Base-by-base conservation (phyloP, 2,797 vertebrate species). In the Phoeniculus purpureus region DNA sequence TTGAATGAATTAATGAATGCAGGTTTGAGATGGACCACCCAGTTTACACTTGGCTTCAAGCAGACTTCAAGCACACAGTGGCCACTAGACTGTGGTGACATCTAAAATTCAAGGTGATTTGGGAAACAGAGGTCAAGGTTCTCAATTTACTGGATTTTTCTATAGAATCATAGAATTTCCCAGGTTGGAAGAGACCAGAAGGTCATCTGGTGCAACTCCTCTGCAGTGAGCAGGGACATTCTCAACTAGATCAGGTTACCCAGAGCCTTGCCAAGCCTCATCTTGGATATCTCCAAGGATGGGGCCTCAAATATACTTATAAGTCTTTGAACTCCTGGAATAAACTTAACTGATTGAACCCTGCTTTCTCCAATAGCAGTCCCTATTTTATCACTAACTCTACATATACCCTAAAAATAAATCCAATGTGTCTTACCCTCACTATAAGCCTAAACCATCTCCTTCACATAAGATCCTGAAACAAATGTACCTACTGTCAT, bases 31-130 rank as follows among this genome's bases (percentile, higher is more conserved):
- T 75, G 31, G 32, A 12, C 56, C 37, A 87, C 16, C 15, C 7
- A 54, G n/a, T 48, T 78, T 48, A 80, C 1, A 2, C 29, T 75
- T 59, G 59, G n/a, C 71, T 90, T 88, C 62, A 48, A 84, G 56
- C 23, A 79, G 66, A 75, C 12, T 59, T 88, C 67, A 52, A 84
- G 56, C 26, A 79, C 59, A 75, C 16, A 59, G 48, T 31, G 70
- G 58, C 48, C 62, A 88, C 43, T 21, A 62, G 43, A 26, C 37
- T 73, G 45, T 40, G 45, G 14, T 81, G 75, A 62, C 43, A 52
- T 34, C 60, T 52, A 56, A 60, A 93, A 92, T 93, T 86, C 86
- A 81, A 86, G 25, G 67, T 72, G 64, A 86, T 93, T 81, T 84
- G n/a, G 21, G 64, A 93, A 86, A 68, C 15, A 73, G 31, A 85